Evolutionary conservation across 92 coral and sea anemone species (phyloP), one percentile per base, ranked within the genome.

Genomic region (Micromussa lordhowensis): DNA sequence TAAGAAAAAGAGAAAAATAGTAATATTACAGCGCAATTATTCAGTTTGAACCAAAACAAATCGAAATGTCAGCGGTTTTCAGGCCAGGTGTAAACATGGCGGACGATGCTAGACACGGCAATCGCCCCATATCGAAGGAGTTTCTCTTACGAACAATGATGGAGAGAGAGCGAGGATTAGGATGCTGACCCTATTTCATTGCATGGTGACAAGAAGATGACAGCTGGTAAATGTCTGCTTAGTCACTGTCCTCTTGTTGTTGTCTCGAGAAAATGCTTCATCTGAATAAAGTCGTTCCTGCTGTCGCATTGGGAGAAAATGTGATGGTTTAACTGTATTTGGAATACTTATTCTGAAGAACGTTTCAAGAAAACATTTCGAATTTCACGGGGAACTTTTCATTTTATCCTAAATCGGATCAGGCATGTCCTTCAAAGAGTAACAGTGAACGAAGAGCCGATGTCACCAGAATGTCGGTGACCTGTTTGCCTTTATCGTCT

Each of bases 401-500:
- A 26, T 22, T 92, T 77, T 36, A 88, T 92, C 61, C 90, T 92
- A 24, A 3, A n/a, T 55, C 68, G 84, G 32, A 92, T 92, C 78
- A 83, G 94, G 38, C 88, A 82, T 64, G 86, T 8, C 55, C 88
- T 89, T 28, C 88, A 89, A 31, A 59, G 88, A 73, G 79, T 84
- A 48, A 84, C 92, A 4, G 54, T 68, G 38, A 84, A 29, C 1
- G 92, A 92, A 30, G 95, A 93, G 5, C 91, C 93, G 15, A 74
- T 93, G 55, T 68, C 86, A 0, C 95, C 95, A 2, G 96, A 92
- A 24, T 55, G 49, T 13, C 75, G 96, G 70, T 88, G 92, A 18
- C 94, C 89, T 79, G 77, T 94, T 44, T 88, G 92, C 78, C 85
- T 92, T 36, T 94, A 94, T 68, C 80, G 95, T 12, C 74, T 92